A percentile compares a stretch with the other conserved stretches of the same genome.
These are phyloP conservation scores for Trogon melanurus DNA, from an alignment of 2,113 vertebrate species.

Conservation along the genomic window DNA sequence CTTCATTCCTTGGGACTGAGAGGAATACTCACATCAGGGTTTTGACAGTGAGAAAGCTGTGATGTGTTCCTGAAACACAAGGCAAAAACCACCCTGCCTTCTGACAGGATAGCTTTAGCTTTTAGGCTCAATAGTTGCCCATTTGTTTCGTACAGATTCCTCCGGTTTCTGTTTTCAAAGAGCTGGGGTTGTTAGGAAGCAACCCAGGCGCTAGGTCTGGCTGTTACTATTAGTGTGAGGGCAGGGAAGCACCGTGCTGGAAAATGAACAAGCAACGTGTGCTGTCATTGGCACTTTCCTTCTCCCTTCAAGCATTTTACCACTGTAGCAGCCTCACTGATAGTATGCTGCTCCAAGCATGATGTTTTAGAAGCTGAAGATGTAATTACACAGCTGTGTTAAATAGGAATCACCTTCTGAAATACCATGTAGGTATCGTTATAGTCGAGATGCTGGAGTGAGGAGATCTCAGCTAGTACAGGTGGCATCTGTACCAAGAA, in stretches of 20 bases:
- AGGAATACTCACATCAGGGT: background rate
- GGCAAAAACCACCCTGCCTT: rapidly evolving
- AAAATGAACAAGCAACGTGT: background rate
- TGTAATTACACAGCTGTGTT: background rate
- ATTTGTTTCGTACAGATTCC: background rate
- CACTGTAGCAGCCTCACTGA: background rate
- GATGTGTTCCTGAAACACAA: rapidly evolving
- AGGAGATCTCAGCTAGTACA: background rate
- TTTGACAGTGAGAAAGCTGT: background rate
- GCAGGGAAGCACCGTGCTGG: background rate
- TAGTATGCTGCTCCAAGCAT: background rate
- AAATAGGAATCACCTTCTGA: background rate
- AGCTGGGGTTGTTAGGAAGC: background rate
- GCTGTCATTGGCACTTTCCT: rapidly evolving
- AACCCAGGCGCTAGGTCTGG: background rate
- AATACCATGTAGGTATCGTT: background rate
- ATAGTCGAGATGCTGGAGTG: background rate
- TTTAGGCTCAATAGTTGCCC: background rate
- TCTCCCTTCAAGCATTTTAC: rapidly evolving
- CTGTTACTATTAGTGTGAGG: background rate
- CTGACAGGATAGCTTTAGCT: background rate
- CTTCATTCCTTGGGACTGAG: background rate
- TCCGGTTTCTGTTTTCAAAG: background rate
- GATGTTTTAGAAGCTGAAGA: background rate
- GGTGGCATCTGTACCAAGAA: background rate